Base-by-base conservation (phyloP, 1,140 invertebrate genomes). In the Probaryconus sp. region DNA sequence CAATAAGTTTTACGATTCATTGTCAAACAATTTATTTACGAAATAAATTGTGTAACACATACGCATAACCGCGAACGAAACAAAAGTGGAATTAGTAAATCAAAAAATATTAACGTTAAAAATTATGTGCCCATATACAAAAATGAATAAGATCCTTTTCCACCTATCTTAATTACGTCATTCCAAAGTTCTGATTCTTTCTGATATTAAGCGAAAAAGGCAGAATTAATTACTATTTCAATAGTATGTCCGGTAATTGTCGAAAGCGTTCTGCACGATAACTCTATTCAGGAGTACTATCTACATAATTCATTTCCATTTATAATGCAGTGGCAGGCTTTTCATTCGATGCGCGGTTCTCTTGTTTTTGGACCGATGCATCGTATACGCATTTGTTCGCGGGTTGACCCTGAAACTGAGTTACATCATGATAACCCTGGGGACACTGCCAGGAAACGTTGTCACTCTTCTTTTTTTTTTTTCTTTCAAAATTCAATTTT, bases 241-340 rank as follows among this genome's bases (percentile, higher is more conserved):
- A 48, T 58, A 69, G 60, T 38, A 35, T 53, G 45, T 37, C 24
- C 37, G n/a, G 14, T 28, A 53, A 69, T 69, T 16, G 37, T 35
- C 31, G 24, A 61, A 60, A 60, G 55, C 65, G 31, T 20, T 53
- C 18, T 2, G n/a, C 13, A 14, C 35, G 37, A 60, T 60, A 51
- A 68, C 10, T 28, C 37, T 43, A 47, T 51, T 51, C 45, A 16
- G 18, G 3, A 7, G 43, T 45, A 35, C 40, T 47, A 51, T 21
- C 31, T 55, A 72, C 63, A 78, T 80, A 76, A 79, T 78, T 78
- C 69, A 78, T 80, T 76, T 48, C 63, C 55, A 77, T 82, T 82
- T 78, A 76, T 78, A 79, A 82, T 74, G 63, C 76, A 76, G 11
- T 38, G 37, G 28, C 45, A 24, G 43, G 61, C 77, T 77, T 70